Evolutionary conservation across 2,797 vertebrate genomes (phyloP).

Genomic region (Myoxocephalus aenaeus): DNA sequence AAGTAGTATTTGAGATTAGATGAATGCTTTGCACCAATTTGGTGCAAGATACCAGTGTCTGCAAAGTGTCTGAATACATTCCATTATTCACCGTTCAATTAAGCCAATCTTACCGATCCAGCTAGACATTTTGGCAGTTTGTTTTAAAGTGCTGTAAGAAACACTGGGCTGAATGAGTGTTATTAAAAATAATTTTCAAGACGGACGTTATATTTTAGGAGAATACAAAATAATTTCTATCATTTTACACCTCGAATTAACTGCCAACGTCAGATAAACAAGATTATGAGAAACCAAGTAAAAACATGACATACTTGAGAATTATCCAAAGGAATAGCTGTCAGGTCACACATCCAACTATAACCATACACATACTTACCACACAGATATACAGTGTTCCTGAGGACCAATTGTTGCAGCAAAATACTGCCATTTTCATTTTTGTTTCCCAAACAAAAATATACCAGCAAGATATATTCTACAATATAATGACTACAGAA

Average conservation of each 20-base stretch:
- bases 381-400: conserved; percentile 80
- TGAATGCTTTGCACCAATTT: conserved; percentile 49
- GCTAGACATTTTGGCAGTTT: conserved; percentile 73
- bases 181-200: conserved; percentile 51
- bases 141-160: conserved; percentile 81
- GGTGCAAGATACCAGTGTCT: conserved; percentile 46
- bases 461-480: conserved; percentile 78
- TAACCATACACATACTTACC: conserved; percentile 63
- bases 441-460: conserved; percentile 80
- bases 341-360: conserved; percentile 68
- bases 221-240: conserved; percentile 53
- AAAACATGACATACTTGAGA: conserved; percentile 67
- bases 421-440: conserved; percentile 77
- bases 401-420: conserved; percentile 81
- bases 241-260: conserved; percentile 62
- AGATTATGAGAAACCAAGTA: conserved; percentile 46
- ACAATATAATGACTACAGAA: conserved; percentile 80
- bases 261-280: conserved; percentile 57
- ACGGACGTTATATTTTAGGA: conserved; percentile 51
- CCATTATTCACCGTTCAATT: conserved; percentile 36
- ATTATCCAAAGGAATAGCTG: conserved; percentile 67
- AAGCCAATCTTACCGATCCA: conserved; percentile 55
- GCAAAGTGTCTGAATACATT: conserved; percentile 62
- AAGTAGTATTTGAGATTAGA: conserved; percentile 27
- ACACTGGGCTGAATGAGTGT: conserved; percentile 63